Evolutionary conservation across 2,797 vertebrate genomes (phyloP), one percentile per base, ranked within the genome.

Genomic region (Phrynocephalus vlangalii): DNA sequence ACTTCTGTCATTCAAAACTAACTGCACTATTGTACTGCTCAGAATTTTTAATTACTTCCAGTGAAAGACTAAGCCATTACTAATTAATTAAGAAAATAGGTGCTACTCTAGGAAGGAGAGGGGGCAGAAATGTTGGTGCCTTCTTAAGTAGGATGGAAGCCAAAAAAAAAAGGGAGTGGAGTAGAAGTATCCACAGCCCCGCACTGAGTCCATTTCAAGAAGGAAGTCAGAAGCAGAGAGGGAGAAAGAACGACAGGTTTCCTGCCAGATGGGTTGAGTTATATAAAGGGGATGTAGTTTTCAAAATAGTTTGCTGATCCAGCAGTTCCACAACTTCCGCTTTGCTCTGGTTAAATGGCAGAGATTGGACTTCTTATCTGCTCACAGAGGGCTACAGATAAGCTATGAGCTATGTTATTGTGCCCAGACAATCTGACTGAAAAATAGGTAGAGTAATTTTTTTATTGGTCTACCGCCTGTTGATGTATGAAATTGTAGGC

Each of bases 211-310:
- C 73, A 75, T 95, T 97, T 95, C 78, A 85, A 95, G 96, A 96
- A 96, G 97, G 97, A 98, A 97, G 97, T 97, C 18, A 96, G 96
- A 97, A 94, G 93, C 95, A 95, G 94, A 96, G 96, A 96, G 95
- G 38, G 38, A 44, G 96, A 95, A 81, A 78, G 95, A 94, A 96
- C 92, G 52, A 94, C 73, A 86, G 95, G 96, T 97, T 98, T 97
- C 91, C 97, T 98, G 97, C 95, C 97, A 97, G 97, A 97, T 97
- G 97, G 88, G 93, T 92, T 89, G 95, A 96, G 95, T 86, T 75
- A 30, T 24, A 22, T 83, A 89, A 85, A 86, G 71, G 86, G 80
- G 71, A 83, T 66, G 44, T 89, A 72, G 75, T 26, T 86, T 88
- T 89, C 79, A 72, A 63, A 85, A 28, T 88, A 0, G 0, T 86